phyloP scores from a whole-genome alignment of 2,888 invertebrate species.

The Tinea semifulvella region DNA sequence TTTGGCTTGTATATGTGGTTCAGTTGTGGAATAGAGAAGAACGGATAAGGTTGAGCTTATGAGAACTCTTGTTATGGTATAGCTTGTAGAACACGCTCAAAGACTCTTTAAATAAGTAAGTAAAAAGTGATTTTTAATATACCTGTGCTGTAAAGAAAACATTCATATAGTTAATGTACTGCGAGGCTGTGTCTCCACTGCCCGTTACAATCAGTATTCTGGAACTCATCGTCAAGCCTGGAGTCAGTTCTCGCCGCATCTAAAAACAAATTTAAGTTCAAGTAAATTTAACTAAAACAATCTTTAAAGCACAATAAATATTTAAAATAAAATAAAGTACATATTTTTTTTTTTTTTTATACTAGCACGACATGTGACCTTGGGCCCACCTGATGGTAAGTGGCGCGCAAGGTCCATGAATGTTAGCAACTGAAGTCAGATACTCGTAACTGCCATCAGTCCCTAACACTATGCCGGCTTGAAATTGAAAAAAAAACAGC shows the following conservation, averaged over 20 bases:
- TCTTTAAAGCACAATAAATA: conserved; percentile 7
- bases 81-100: too few relatives aligned
- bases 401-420: too few relatives aligned
- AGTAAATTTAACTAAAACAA: neutral
- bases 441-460: too few relatives aligned
- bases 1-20: too few relatives aligned
- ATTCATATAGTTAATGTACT: conserved; percentile 99
- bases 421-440: too few relatives aligned
- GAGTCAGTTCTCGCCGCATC: conserved; percentile 66
- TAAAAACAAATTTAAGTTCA: conserved; percentile 24
- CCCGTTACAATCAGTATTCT: conserved; percentile 89
- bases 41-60: too few relatives aligned
- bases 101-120: neutral
- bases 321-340: neutral
- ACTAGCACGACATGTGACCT: too few relatives aligned
- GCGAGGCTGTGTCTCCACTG: conserved; percentile 89
- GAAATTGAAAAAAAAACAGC: too few relatives aligned
- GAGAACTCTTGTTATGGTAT: too few relatives aligned
- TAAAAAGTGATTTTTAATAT: conserved; percentile 18
- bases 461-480: too few relatives aligned
- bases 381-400: too few relatives aligned
- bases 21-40: too few relatives aligned
- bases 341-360: neutral
- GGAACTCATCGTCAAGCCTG: conserved; percentile 74
- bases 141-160: conserved; percentile 96